A percentile compares a stretch with the other conserved stretches of the same genome.
These are phyloP conservation scores for Gambusia holbrooki DNA, from an alignment of 2,113 vertebrate species.

Conservation along the genomic window DNA sequence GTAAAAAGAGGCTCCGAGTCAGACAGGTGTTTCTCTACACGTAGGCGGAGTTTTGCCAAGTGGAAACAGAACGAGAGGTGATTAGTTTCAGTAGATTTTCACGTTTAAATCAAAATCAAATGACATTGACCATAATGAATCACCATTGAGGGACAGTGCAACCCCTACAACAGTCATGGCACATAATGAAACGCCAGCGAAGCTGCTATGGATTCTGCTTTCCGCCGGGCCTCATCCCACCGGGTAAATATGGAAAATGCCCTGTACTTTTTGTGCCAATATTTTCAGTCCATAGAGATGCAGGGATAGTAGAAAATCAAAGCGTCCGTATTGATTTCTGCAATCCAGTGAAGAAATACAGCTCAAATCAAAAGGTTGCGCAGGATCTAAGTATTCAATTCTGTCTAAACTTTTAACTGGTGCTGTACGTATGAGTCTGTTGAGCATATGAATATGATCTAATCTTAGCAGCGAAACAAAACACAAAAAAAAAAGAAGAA, in stretches of 20 bases:
- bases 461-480: slow-evolving; percentile 8
- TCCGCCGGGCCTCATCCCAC: slow-evolving; percentile 37
- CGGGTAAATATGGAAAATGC: slow-evolving; percentile 49
- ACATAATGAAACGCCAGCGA: slow-evolving; percentile 52
- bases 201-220: slow-evolving; percentile 61
- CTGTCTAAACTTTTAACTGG: slow-evolving; percentile 1
- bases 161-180: slow-evolving; percentile 45
- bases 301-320: slow-evolving; percentile 30
- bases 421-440: slow-evolving; percentile 9
- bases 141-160: slow-evolving; percentile 51
- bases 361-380: not conserved
- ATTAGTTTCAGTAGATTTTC: slow-evolving; percentile 76
- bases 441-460: slow-evolving; percentile 22
- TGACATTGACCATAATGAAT: slow-evolving; percentile 72
- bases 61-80: slow-evolving; percentile 68
- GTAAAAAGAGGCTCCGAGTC: slow-evolving; percentile 7
- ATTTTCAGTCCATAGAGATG: slow-evolving; percentile 1
- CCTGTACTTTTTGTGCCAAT: slow-evolving; percentile 17
- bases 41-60: slow-evolving; percentile 46
- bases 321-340: slow-evolving; percentile 18
- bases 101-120: slow-evolving; percentile 74
- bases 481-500: slow-evolving; percentile 10
- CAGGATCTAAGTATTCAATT: not conserved
- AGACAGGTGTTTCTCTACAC: slow-evolving; percentile 1
- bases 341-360: not conserved